Evolutionary conservation across 2,888 invertebrate genomes (phyloP).

Genomic region (Rotaria sp.): DNA sequence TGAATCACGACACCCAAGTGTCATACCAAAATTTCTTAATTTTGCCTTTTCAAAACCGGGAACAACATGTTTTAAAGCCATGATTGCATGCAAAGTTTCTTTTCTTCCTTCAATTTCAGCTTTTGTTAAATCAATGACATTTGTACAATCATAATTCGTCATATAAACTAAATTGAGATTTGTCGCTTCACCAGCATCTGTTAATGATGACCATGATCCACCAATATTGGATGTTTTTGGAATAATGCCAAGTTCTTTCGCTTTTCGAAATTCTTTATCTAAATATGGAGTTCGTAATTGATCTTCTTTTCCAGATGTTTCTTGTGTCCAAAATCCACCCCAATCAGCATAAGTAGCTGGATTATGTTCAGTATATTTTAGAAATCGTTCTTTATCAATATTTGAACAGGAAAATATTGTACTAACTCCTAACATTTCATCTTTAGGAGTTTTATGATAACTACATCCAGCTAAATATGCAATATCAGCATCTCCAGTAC

Average conservation of each 20-base stretch:
- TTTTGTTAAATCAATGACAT: neutral
- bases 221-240: neutral
- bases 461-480: neutral
- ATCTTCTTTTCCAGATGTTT: neutral
- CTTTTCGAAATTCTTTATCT: constrained; percentile 11
- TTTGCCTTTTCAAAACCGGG: neutral
- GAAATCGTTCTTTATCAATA: neutral
- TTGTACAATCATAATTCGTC: neutral
- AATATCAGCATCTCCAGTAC: neutral
- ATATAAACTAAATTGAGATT: neutral
- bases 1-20: neutral
- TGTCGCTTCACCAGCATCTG: neutral
- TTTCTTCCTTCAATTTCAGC: constrained; percentile 4
- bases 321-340: neutral
- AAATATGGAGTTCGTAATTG: neutral
- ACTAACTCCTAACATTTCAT: constrained; percentile 12
- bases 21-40: neutral
- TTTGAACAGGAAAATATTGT: neutral
- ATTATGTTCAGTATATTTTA: neutral
- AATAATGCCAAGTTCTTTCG: neutral
- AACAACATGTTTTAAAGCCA: neutral
- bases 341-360: neutral
- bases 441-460: neutral
- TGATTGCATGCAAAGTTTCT: neutral
- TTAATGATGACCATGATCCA: neutral